Base-by-base conservation (phyloP, 2,797 vertebrate genomes). In the Eulemur albifrons region DNA sequence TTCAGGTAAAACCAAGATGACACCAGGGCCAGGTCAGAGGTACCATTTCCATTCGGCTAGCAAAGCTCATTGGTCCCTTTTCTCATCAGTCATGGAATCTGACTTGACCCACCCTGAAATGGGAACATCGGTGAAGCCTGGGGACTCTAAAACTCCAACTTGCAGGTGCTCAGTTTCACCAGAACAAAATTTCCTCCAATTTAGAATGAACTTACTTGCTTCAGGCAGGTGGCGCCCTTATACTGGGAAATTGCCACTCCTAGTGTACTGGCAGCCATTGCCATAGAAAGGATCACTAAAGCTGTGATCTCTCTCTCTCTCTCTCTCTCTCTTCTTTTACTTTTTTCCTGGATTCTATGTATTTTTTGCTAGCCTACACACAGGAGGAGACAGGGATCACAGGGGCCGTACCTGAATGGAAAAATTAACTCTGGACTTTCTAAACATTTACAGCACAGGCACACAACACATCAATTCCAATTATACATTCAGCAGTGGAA, bases 121-220 rank as follows among this genome's bases (percentile, higher is more conserved):
- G 27, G n/a, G 48, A 20, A 6, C 0, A 13, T 38, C 5, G 50
- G 12, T 82, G 10, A 15, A 7, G 4, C 4, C 27, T 2, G 35
- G 54, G 50, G 35, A 61, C 43, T 76, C 32, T 52, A 80, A 52
- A 70, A 11, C 7, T 43, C 18, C 43, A 40, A 32, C 11, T 50
- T 50, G 40, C 21, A 52, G 25, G 50, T 45, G n/a, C 50, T 81
- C 23, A 32, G 40, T 35, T 79, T 30, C 35, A 88, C 27, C 4
- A 45, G 8, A 30, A 70, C 32, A 65, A 76, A 79, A 13, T 38
- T 32, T 12, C 25, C 25, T 5, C 1, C 11, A 10, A 35, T 45
- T 67, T 52, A 61, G 32, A 63, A 79, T 25, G 25, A 84, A 92
- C 11, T 38, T 45, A 27, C 57, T 50, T 73, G 30, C 32, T 93